phyloP scores from a whole-genome alignment of 1,140 invertebrate genomes.

The Leptinotarsa undecemlineata region DNA sequence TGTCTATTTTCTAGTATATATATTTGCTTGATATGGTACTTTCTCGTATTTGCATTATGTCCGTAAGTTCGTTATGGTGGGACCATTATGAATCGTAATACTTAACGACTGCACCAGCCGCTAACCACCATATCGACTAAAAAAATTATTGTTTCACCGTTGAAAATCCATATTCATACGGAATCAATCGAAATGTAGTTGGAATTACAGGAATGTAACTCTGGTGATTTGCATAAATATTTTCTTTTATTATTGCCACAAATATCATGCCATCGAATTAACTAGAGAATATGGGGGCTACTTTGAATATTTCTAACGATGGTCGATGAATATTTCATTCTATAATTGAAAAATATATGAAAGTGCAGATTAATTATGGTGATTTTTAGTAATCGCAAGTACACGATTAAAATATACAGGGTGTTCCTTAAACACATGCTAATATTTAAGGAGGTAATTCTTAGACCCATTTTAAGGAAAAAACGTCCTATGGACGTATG shows the following conservation, averaged over 20 bases:
- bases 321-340: background rate
- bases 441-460: too few relatives aligned
- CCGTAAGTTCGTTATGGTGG: too few relatives aligned
- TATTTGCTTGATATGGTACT: too few relatives aligned
- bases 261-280: background rate
- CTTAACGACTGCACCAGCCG: background rate
- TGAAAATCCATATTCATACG: constrained; percentile 6
- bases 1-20: too few relatives aligned
- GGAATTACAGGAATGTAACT: background rate
- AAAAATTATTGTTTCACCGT: background rate
- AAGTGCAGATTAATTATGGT: background rate
- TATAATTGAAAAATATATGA: background rate
- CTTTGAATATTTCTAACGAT: constrained; percentile 1
- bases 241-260: constrained; percentile 1
- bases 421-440: too few relatives aligned
- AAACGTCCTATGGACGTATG: too few relatives aligned
- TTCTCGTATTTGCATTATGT: too few relatives aligned
- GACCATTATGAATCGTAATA: too few relatives aligned
- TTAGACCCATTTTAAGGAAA: too few relatives aligned
- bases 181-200: constrained; percentile 5
- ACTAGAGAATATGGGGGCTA: background rate
- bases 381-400: background rate
- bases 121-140: background rate
- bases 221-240: background rate
- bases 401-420: too few relatives aligned